Conservation (phyloP, 2,797 vertebrate species). For the Cercopithecus petaurista region DNA sequence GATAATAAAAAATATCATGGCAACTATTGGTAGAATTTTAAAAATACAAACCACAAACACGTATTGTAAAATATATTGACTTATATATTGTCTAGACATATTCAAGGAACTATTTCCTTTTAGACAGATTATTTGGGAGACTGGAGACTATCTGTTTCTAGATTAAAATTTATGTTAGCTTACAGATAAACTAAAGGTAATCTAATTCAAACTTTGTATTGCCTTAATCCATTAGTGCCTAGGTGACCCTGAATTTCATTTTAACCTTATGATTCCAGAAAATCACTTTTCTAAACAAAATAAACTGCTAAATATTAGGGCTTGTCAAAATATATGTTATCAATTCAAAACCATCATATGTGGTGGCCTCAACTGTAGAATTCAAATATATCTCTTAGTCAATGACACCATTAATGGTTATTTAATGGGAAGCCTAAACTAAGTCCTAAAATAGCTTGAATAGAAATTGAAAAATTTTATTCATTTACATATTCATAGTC, state of each 20-base stretch:
- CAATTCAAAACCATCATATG: background rate
- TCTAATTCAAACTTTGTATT: background rate
- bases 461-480: background rate
- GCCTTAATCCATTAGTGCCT: conserved; percentile 14
- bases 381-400: background rate
- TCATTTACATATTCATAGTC: background rate
- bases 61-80: conserved; percentile 33
- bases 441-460: background rate
- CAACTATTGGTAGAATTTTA: conserved; percentile 22
- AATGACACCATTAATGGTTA: background rate
- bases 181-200: conserved; percentile 28
- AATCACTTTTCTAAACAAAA: conserved; percentile 16
- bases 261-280: background rate
- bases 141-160: background rate
- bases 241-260: conserved; percentile 20
- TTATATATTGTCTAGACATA: conserved; percentile 52
- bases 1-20: conserved; percentile 38
- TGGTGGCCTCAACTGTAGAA: background rate
- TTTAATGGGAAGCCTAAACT: background rate
- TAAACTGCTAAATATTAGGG: background rate
- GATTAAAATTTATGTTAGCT: conserved; percentile 24
- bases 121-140: conserved; percentile 30
- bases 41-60: conserved; percentile 51
- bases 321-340: background rate
- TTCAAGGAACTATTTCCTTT: conserved; percentile 44